Evolutionary conservation across 2,888 invertebrate species (phyloP), one percentile per base, ranked within the genome.

Genomic region (Baccha elongata): DNA sequence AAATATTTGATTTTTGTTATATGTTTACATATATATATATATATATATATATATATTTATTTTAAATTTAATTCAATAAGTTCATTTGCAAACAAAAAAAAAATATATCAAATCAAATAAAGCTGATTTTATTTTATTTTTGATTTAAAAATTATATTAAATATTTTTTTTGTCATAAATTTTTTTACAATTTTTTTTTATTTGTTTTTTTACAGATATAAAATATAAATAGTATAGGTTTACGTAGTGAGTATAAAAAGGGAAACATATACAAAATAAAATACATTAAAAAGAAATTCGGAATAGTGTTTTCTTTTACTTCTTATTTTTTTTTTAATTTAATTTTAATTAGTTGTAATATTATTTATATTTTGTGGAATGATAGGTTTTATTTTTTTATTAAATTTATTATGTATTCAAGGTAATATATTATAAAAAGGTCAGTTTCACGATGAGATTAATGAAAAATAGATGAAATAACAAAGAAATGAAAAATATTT

Each of bases 281-380:
- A 83, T 35, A 65, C 40, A 60, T 42, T 40, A 40, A 50, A 50
- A 68, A 72, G 73, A 83, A 83, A 83, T 78, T 73, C 78, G 83
- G 78, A 83, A 83, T 83, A 78, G 67, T 73, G 10, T 69, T 68
- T 62, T 55, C 4, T 44, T 67, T 21, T 8, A 11, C 21, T 68
- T 35, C 8, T 72, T 72, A 52, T 67, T 60, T 64, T 50, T 3
- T n/a, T 37, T 60, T 26, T 42, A 8, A 42, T 32, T 60, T 62
- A 42, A 55, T 64, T 40, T 60, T 67, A 62, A 26, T 44, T 74
- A 71, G 10, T 21, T 64, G 6, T 46, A 44, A 32, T 60, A 37
- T 64, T 46, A 44, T 62, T 71, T 50, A 53, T 83, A 62, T 71
- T 69, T 78, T 68, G 83, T 83, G 83, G 83, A 83, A 83, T 83